A percentile compares a stretch with the other conserved stretches of the same genome.
Evolutionary conservation across 1,140 invertebrate genomes (phyloP).

Genomic region (Drosophila lini): DNA sequence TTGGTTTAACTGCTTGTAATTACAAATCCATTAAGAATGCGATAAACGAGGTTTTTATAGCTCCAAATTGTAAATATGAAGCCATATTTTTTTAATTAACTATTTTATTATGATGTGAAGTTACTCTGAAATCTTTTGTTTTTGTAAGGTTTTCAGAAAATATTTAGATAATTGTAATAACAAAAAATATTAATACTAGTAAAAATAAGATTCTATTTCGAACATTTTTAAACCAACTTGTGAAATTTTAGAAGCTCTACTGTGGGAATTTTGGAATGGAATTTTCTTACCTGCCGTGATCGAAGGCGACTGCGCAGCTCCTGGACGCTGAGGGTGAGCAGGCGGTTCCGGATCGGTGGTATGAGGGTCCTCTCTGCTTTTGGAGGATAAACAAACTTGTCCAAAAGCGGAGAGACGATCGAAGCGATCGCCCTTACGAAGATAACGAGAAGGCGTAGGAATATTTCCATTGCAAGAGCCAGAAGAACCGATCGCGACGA

Average conservation of each 20-base stretch:
- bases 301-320: slow-evolving; percentile 54
- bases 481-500: not conserved
- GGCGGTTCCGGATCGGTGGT: slow-evolving; percentile 46
- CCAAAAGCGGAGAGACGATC: slow-evolving; percentile 23
- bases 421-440: slow-evolving; percentile 39
- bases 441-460: slow-evolving; percentile 56
- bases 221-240: not conserved
- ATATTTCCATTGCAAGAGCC: slow-evolving; percentile 52
- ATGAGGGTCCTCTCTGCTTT: not conserved
- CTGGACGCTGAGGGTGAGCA: slow-evolving; percentile 45
- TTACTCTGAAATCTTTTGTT: not conserved
- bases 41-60: not conserved
- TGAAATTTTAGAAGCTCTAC: not conserved
- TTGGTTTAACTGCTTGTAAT: slow-evolving; percentile 11
- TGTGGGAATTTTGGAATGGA: not conserved
- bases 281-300: slow-evolving; percentile 41
- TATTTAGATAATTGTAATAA: not conserved
- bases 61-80: not conserved
- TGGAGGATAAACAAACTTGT: not conserved
- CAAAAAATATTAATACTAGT: not conserved
- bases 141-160: not conserved
- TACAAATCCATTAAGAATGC: not conserved
- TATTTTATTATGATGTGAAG: not conserved
- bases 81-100: not conserved
- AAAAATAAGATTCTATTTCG: not conserved